Percentiles rank a stretch among this genome's conserved stretches.
These are phyloP conservation scores for Ethmia dodecea DNA, from an alignment of 2,888 invertebrate genomes.

Conservation along the genomic window DNA sequence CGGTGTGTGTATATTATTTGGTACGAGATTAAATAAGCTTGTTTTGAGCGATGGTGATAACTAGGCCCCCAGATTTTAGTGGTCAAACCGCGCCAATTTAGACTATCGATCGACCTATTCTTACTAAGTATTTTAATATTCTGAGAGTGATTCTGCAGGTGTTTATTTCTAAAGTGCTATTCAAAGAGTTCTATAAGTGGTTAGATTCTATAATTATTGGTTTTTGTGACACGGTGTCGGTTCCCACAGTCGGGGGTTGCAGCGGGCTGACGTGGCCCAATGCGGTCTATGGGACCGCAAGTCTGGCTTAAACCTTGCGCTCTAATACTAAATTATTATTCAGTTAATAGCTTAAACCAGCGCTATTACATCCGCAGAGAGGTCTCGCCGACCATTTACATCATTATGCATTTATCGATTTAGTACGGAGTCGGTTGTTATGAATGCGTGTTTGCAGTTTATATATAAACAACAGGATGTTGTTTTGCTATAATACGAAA, in stretches of 20 bases:
- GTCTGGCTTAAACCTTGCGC: slow-evolving; percentile 17
- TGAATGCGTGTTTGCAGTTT: slow-evolving; percentile 29
- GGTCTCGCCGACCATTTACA: slow-evolving; percentile 24
- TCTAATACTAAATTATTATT: slow-evolving; percentile 30
- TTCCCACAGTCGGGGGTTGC: slow-evolving; percentile 20
- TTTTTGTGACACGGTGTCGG: slow-evolving; percentile 9
- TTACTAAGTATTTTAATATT: slow-evolving; percentile 15
- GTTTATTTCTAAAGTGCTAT: slow-evolving; percentile 17
- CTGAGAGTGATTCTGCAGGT: slow-evolving; percentile 14
- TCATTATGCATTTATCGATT: slow-evolving; percentile 44
- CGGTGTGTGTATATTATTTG: no score
- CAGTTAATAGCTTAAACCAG: slow-evolving; percentile 31
- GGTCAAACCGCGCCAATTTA: slow-evolving; percentile 14
- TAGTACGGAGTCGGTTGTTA: slow-evolving; percentile 39
- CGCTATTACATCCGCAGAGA: slow-evolving; percentile 25
- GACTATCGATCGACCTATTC: slow-evolving; percentile 38
- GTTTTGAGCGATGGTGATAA: no score
- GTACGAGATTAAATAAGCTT: no score
- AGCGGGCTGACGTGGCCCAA: slow-evolving; percentile 40
- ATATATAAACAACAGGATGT: slow-evolving; percentile 17
- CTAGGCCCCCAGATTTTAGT: neutral
- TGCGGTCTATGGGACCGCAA: slow-evolving; percentile 26
- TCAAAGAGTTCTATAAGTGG: slow-evolving; percentile 1
- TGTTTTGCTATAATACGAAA: neutral
- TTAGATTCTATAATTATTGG: slow-evolving; percentile 11